Conservation (phyloP, 2,797 vertebrate species). For the Mormyrus hasselquistii region DNA sequence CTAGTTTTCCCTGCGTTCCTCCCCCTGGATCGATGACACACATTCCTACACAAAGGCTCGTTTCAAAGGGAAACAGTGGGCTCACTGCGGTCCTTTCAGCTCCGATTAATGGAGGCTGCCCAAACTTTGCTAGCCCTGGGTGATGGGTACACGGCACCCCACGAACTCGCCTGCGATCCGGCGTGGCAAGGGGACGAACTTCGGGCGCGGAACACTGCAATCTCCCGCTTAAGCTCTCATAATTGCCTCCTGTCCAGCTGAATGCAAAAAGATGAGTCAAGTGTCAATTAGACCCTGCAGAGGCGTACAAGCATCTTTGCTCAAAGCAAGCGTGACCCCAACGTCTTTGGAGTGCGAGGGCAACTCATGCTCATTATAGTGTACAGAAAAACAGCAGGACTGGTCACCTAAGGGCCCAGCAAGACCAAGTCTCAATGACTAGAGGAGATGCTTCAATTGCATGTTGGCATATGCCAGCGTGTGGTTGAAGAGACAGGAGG, state of each 20-base stretch:
- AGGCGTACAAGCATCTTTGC: not conserved
- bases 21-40: not conserved
- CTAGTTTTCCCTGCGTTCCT: not conserved
- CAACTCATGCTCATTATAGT: not conserved
- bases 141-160: not conserved
- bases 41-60: not conserved
- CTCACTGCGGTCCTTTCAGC: not conserved
- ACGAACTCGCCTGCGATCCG: not conserved
- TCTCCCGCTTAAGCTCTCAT: not conserved
- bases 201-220: not conserved
- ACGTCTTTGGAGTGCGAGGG: not conserved
- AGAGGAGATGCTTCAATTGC: not conserved
- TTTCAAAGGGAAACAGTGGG: not conserved
- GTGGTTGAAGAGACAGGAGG: not conserved
- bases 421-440: not conserved
- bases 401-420: not conserved
- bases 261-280: not conserved
- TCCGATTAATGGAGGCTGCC: not conserved
- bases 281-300: not conserved
- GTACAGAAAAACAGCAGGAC: not conserved
- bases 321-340: not conserved
- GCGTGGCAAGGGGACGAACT: not conserved
- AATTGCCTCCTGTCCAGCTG: not conserved
- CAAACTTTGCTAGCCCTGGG: not conserved
- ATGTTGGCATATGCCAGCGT: not conserved